These are phyloP conservation scores for Nemotelus nigrinus DNA, from an alignment of 2,888 invertebrate species.

Conservation along the genomic window DNA sequence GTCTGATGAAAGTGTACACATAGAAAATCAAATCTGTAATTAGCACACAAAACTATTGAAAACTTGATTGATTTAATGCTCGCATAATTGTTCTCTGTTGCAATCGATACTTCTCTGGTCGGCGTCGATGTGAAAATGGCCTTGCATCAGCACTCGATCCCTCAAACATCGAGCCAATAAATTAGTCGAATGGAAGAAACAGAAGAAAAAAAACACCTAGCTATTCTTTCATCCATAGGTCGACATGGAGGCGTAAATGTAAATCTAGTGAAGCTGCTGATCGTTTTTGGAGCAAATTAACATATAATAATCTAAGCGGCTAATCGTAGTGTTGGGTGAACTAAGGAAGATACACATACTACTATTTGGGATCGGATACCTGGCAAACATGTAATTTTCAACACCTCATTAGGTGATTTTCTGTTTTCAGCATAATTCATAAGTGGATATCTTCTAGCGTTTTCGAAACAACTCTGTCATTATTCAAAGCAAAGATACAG, in stretches of 20 bases:
- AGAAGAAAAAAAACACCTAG: conserved; percentile 23
- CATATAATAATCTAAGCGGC: conserved; percentile 41
- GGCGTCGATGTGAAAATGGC: too few relatives aligned
- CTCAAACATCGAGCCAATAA: background rate
- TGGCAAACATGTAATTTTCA: conserved; percentile 41
- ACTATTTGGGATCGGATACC: background rate
- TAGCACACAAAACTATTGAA: too few relatives aligned
- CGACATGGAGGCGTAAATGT: conserved; percentile 38
- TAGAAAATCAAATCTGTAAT: too few relatives aligned
- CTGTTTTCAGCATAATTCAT: conserved; percentile 26
- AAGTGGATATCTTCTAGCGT: background rate
- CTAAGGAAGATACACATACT: conserved; percentile 5
- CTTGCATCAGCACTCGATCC: too few relatives aligned
- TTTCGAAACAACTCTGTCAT: background rate
- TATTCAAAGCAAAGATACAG: background rate
- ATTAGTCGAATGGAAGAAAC: conserved; percentile 23
- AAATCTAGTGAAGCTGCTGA: conserved; percentile 42
- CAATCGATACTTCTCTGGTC: too few relatives aligned
- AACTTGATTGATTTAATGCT: too few relatives aligned
- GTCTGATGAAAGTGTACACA: too few relatives aligned
- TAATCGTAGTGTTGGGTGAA: conserved; percentile 9
- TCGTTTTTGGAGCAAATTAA: conserved; percentile 43
- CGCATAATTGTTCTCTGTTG: too few relatives aligned
- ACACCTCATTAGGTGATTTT: conserved; percentile 40
- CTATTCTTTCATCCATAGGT: conserved; percentile 27